Evolutionary conservation across 92 coral and sea anemone genomes (phyloP).

Genomic region (Porites rus): DNA sequence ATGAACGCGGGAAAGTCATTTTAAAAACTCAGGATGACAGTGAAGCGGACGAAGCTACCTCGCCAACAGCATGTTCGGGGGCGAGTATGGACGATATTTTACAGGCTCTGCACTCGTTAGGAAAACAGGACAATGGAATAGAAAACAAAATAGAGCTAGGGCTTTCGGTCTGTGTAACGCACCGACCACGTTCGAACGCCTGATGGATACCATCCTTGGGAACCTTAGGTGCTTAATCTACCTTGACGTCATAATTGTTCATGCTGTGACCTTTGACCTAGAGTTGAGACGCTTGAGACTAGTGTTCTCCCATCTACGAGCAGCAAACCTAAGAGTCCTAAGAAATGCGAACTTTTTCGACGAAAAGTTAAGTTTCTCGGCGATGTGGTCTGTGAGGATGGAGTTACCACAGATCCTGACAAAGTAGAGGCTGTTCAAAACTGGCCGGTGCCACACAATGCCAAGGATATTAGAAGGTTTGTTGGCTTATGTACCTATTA

Average conservation of each 20-base stretch:
- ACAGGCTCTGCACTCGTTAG: slow-evolving; percentile 3
- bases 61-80: slow-evolving; percentile 4
- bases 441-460: slow-evolving; percentile 2
- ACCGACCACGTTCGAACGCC: slow-evolving; percentile 19
- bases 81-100: slow-evolving; percentile 20
- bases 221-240: slow-evolving; percentile 4
- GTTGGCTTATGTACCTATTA: slow-evolving; percentile 25
- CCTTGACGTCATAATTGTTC: slow-evolving; percentile 15
- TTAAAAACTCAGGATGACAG: neutral
- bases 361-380: no score
- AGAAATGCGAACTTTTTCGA: slow-evolving; percentile 32
- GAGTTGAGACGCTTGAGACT: neutral
- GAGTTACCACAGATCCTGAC: slow-evolving; percentile 26
- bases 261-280: slow-evolving; percentile 4
- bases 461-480: neutral
- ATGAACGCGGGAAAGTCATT: neutral
- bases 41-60: neutral
- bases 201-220: neutral
- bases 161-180: slow-evolving; percentile 1
- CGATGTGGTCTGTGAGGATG: neutral
- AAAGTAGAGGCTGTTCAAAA: neutral
- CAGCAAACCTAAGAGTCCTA: slow-evolving; percentile 35
- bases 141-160: no score
- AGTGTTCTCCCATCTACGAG: slow-evolving; percentile 9
- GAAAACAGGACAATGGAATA: slow-evolving; percentile 6